Evolutionary conservation across 1,140 invertebrate species (phyloP), one percentile per base, ranked within the genome.

Genomic region (Drosophila hydei): DNA sequence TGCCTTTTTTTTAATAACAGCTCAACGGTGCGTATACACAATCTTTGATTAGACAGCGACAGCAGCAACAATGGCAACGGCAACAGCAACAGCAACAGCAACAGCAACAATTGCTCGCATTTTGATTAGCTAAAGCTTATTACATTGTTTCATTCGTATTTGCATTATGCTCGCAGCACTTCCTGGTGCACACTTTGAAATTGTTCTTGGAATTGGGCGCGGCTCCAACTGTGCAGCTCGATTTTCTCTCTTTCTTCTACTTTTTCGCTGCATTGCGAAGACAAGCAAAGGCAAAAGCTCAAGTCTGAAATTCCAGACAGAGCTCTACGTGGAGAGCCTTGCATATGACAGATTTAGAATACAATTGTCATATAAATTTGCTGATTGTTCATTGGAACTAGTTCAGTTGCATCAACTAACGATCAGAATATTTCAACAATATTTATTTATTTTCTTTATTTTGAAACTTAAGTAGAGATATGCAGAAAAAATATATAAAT

Each of bases 11-110:
- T 42, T 87, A 85, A 85, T 85, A 72, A 87, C 71, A 87, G 65
- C 23, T 70, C 62, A 58, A 87, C 81, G 62, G 62, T 85, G 81
- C 81, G 81, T 85, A 85, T 85, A 81, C 81, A 69, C 81, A 85
- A 87, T 85, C 62, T 85, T 72, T 85, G 80, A 87, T 87, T 85
- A 87, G 58, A 59, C 75, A 62, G 42, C 56, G 47, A 11, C 45
- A 45, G 6, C 25, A 38, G 27, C n/a, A 3, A 3, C 21, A 50
- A n/a, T n/a, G n/a, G 40, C 48, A 55, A 43, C 40, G 45, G 25
- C n/a, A 27, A 21, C 47, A 11, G 12, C 40, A 27, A 18, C 19
- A 38, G 5, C 21, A 43, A 23, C 9, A n/a, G 9, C 27, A 47
- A 9, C 1, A 16, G 38, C 18, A n/a, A 14, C 58, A 21, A 23